Base-by-base conservation (phyloP, 2,797 vertebrate species). In the Buceros bicornis region DNA sequence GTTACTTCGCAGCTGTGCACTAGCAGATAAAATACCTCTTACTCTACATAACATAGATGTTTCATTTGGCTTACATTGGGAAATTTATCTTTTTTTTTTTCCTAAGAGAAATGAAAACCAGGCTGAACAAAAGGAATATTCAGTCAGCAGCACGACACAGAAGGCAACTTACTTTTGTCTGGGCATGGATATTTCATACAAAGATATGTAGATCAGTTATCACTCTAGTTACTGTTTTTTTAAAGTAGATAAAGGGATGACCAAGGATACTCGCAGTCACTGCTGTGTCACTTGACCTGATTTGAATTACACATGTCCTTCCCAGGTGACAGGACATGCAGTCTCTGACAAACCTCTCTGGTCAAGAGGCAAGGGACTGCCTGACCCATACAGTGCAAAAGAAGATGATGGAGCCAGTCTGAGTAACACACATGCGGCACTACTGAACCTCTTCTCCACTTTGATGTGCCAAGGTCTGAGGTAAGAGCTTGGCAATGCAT, bases 401-500 rank as follows among this genome's bases (percentile, higher is more conserved):
- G 40, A 40, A 83, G 71, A 88, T 16, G 74, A 76, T 86, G 87
- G 26, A 62, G 21, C 53, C 69, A 88, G 83, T 43, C 76, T 51
- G 64, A 72, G 35, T 95, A 93, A 79, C 88, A 82, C 72, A 79
- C 33, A 83, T 1, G 14, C 26, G 58, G 80, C 80, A 42, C 65
- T 65, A 16, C 86, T 67, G 53, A 60, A 94, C 70, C 90, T 89
- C 80, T 53, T 92, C 71, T 64, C 82, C 57, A 82, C 64, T 95
- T 66, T 54, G 79, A 87, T 16, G 54, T 82, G 93, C 94, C 94
- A 96, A 94, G 92, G 90, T 78, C 91, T 97, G 93, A 96, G 90
- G 93, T 96, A 93, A 95, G 73, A 93, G 69, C 74, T 95, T 97
- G 97, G 94, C 95, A 98, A 64, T 16, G 69, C 91, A 96, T 97